These are phyloP conservation scores for Rhabdornis inornatus DNA, from an alignment of 2,113 vertebrate genomes.

Conservation along the genomic window DNA sequence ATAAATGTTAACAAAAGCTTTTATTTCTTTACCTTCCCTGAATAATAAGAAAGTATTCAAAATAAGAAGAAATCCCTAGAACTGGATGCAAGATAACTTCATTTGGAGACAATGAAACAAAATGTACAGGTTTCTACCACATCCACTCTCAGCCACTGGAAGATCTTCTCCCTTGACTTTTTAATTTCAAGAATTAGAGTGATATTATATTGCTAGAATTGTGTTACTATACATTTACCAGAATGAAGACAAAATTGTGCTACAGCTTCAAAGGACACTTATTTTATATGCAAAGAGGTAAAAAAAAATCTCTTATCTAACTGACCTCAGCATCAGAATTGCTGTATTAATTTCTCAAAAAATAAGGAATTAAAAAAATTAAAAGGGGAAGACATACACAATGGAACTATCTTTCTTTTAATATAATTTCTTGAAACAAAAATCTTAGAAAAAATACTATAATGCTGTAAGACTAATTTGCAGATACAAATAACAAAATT, in stretches of 20 bases:
- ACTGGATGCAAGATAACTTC: not conserved
- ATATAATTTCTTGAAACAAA: not conserved
- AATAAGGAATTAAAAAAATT: not conserved
- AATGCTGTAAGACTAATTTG: not conserved
- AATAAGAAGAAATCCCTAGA: not conserved
- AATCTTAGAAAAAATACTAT: not conserved
- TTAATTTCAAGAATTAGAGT: not conserved
- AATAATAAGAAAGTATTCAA: not conserved
- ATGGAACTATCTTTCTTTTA: not conserved
- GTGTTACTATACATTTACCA: not conserved
- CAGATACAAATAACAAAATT: not conserved
- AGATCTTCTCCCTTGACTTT: not conserved
- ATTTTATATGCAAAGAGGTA: not conserved
- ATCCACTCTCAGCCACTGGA: not conserved
- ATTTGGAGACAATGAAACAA: not conserved
- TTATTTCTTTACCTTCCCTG: not conserved
- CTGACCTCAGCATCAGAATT: not conserved
- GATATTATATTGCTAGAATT: not conserved
- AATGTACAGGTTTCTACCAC: not conserved
- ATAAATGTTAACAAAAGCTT: not conserved
- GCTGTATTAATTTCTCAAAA: not conserved
- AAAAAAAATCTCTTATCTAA: not conserved
- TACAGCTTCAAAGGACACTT: not conserved
- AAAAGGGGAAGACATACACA: not conserved
- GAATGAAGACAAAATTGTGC: not conserved